Evolutionary conservation across 2,797 vertebrate genomes (phyloP).

Genomic region (Aselliscus stoliczkanus): DNA sequence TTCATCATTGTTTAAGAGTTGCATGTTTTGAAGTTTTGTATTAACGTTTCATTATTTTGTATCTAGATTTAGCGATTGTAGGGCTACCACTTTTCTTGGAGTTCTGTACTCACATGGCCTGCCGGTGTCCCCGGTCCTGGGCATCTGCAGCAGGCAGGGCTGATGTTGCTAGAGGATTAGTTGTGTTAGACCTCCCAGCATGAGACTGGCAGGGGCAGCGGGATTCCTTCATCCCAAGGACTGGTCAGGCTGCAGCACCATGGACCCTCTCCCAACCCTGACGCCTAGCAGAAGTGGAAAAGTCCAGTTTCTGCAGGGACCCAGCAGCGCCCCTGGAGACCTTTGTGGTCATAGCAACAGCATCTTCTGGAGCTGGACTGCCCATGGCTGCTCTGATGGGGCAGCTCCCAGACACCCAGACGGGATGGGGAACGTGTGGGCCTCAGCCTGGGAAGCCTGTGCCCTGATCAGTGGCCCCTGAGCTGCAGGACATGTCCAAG

Average conservation of each 20-base stretch:
- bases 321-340: background rate
- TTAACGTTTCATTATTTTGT: conserved; percentile 35
- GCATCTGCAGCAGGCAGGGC: background rate
- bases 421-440: background rate
- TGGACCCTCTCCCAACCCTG: background rate
- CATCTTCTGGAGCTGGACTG: background rate
- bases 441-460: background rate
- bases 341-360: background rate
- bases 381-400: background rate
- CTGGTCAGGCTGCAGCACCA: background rate
- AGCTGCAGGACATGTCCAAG: background rate
- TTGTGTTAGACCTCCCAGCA: background rate
- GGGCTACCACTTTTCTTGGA: conserved; percentile 40
- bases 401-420: background rate
- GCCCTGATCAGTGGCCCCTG: background rate
- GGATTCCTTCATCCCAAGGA: background rate
- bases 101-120: background rate
- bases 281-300: background rate
- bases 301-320: background rate
- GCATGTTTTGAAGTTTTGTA: conserved; percentile 34
- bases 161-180: background rate
- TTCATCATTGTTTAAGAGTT: background rate
- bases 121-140: background rate
- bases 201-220: background rate
- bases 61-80: conserved; percentile 45